Percentiles rank a stretch among this genome's conserved stretches.
These are phyloP conservation scores for Lophura nycthemera DNA, from an alignment of 2,113 vertebrate species.

Conservation along the genomic window DNA sequence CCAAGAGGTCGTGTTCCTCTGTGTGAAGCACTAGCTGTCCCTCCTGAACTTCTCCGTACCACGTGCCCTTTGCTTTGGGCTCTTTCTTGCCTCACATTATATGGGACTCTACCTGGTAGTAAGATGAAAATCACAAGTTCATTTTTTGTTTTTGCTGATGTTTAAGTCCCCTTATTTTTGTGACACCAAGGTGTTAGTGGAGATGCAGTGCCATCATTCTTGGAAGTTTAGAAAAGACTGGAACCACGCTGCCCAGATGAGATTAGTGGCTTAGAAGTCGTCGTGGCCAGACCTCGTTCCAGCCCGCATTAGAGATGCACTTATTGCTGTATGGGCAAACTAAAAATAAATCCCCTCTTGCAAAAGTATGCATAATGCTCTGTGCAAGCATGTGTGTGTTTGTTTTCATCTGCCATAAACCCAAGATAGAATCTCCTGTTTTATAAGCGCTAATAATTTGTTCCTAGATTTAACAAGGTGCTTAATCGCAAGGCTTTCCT, in stretches of 20 bases:
- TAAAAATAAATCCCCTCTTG: slow-evolving; percentile 26
- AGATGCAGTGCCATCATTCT: fast-evolving
- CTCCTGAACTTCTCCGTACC: neutral
- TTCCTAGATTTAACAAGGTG: slow-evolving; percentile 45
- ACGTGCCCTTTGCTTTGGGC: neutral
- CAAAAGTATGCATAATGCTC: neutral
- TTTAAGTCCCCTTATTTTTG: neutral
- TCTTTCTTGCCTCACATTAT: neutral
- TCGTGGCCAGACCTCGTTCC: neutral
- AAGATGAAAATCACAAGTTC: neutral
- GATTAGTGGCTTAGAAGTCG: neutral
- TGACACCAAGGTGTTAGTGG: fast-evolving
- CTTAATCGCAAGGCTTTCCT: slow-evolving; percentile 14
- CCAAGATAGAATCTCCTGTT: slow-evolving; percentile 13
- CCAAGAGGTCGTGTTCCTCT: neutral
- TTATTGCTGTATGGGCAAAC: neutral
- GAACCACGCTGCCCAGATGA: neutral
- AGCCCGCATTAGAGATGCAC: neutral
- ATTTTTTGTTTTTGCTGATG: neutral
- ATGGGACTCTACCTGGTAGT: neutral
- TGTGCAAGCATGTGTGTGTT: fast-evolving
- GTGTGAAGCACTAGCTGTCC: neutral
- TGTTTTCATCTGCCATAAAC: neutral
- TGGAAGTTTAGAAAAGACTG: neutral
- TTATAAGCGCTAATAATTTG: slow-evolving; percentile 51